These are phyloP conservation scores for Lindbergichthys nudifrons DNA, from an alignment of 2,797 vertebrate species.

Conservation along the genomic window DNA sequence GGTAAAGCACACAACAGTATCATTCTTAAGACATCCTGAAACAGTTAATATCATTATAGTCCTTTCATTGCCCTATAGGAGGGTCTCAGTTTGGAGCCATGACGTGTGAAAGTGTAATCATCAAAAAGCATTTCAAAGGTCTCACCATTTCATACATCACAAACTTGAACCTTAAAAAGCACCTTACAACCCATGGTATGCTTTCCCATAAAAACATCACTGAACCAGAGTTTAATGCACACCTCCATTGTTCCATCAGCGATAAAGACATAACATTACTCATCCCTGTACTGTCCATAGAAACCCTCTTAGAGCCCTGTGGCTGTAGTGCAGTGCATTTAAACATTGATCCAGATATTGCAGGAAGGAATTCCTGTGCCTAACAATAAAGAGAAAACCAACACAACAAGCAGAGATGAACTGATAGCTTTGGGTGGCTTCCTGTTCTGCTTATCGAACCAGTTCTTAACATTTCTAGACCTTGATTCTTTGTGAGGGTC, in stretches of 20 bases:
- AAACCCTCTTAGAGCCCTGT: slow-evolving; percentile 15
- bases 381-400: neutral
- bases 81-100: neutral
- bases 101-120: neutral
- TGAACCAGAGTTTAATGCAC: neutral
- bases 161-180: neutral
- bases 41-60: neutral
- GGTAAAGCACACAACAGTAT: neutral
- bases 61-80: neutral
- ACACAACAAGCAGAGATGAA: neutral
- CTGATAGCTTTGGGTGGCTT: too few species aligned
- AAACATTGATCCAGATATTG: slow-evolving; percentile 9
- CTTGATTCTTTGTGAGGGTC: too few species aligned
- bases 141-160: neutral
- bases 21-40: neutral
- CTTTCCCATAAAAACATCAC: slow-evolving; percentile 2
- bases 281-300: slow-evolving; percentile 19
- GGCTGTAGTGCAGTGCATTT: neutral
- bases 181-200: neutral
- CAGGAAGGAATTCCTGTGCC: neutral
- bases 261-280: neutral
- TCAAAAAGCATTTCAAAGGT: too few species aligned
- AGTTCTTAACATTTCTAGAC: too few species aligned
- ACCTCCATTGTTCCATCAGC: neutral
- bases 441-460: too few species aligned